Evolutionary conservation across 2,888 invertebrate genomes (phyloP), one percentile per base, ranked within the genome.

Genomic region (Melanostoma scalare): DNA sequence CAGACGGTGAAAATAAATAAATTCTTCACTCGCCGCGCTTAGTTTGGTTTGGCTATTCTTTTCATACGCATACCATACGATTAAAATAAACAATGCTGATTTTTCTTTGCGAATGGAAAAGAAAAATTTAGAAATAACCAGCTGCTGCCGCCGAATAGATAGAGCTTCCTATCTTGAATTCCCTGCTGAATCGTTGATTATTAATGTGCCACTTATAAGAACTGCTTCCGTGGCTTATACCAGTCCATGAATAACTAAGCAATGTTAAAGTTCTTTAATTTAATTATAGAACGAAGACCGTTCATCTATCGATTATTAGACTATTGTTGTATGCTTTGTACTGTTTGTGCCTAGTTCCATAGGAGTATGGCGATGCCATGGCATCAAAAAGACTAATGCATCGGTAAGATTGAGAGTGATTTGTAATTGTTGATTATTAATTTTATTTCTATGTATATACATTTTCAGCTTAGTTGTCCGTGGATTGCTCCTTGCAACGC

Each of bases 391-490:
- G 81, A 55, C 8, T 81, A 60, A 72, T 81, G 35, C 71, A 67
- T 53, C 81, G 81, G 81, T 81, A 52, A 79, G 74, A 6, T 40
- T 71, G 2, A 38, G 4, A 3, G 30, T 38, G 9, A 31, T 8
- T 42, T n/a, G 31, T 58, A 35, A 4, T 1, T 9, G 31, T 2
- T 38, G 9, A 3, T 8, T 33, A 33, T 33, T 69, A 10, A 2
- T 35, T 3, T 44, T 10, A 1, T 35, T 33, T 31, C 30, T 40
- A 6, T 33, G 38, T 50, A 55, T 36, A 36, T 36, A 55, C 35
- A 63, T 55, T 86, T 87, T 3, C 85, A 90, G 90, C 87, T 81
- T 90, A 80, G 86, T 89, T 48, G 86, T 87, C 38, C 89, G 89
- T 53, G 87, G 86, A 46, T 86, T 90, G 35, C 56, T 91, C 46